A percentile compares a stretch with the other conserved stretches of the same genome.
Evolutionary conservation across 2,113 vertebrate genomes (phyloP).

Genomic region (Lutjanus erythropterus): DNA sequence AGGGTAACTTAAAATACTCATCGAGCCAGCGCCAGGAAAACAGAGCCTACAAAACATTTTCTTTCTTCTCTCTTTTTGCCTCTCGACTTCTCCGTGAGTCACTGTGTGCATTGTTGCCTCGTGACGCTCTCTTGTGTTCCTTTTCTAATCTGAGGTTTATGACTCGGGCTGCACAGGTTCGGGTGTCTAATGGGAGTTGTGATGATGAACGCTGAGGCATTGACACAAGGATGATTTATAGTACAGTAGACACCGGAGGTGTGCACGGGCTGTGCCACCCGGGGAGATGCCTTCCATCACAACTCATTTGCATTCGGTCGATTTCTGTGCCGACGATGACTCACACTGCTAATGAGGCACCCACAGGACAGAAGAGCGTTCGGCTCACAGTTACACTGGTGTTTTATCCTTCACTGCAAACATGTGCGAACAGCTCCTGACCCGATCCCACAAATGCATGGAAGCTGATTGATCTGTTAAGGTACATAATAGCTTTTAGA

Average conservation of each 20-base stretch:
- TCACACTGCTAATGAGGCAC: slow-evolving; percentile 72
- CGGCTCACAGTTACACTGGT: slow-evolving; percentile 23
- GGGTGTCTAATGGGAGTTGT: slow-evolving; percentile 35
- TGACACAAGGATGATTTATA: slow-evolving; percentile 65
- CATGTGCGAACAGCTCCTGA: slow-evolving; percentile 6
- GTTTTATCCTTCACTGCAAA: slow-evolving; percentile 41
- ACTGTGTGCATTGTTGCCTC: neutral
- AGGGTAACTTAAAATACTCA: slow-evolving; percentile 3
- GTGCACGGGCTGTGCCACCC: slow-evolving; percentile 39
- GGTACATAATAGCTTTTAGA: neutral
- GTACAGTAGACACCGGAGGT: slow-evolving; percentile 44
- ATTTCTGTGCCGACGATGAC: slow-evolving; percentile 58
- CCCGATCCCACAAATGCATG: slow-evolving; percentile 7
- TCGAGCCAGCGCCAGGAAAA: slow-evolving; percentile 6
- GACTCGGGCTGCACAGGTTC: slow-evolving; percentile 29
- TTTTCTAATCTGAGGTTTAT: slow-evolving; percentile 30
- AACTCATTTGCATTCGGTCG: slow-evolving; percentile 69
- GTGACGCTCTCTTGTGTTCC: neutral
- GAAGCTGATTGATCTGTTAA: neutral
- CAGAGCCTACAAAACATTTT: neutral
- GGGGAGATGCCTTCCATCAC: slow-evolving; percentile 66
- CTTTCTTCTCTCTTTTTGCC: neutral
- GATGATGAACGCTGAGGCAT: slow-evolving; percentile 34
- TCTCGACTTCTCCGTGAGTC: neutral
- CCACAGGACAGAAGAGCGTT: slow-evolving; percentile 51